Conservation (phyloP, 2,113 vertebrate genomes). For the Genyomyrus donnyi region DNA sequence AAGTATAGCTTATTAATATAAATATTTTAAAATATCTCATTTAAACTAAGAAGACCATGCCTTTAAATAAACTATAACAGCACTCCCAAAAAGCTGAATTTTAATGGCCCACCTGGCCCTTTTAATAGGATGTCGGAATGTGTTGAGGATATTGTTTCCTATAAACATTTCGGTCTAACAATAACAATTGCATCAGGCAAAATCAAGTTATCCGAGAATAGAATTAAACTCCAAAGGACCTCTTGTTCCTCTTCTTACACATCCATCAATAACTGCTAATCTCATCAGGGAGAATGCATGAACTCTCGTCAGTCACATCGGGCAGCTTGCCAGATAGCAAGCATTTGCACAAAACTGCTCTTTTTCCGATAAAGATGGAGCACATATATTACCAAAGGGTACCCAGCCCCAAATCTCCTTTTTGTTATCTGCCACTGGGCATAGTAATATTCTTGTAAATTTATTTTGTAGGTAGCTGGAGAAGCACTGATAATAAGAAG, state of each 20-base stretch:
- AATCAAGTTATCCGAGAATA: slow-evolving; percentile 87
- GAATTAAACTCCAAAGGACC: slow-evolving; percentile 84
- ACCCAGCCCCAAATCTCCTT: slow-evolving; percentile 66
- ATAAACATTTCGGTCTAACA: slow-evolving; percentile 78
- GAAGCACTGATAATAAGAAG: slow-evolving; percentile 79
- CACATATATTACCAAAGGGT: slow-evolving; percentile 46
- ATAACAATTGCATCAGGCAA: slow-evolving; percentile 78
- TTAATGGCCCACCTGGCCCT: slow-evolving; percentile 71
- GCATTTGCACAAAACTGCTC: slow-evolving; percentile 57
- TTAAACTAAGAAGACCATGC: slow-evolving; percentile 6
- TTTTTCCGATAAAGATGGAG: slow-evolving; percentile 43
- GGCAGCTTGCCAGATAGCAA: slow-evolving; percentile 66
- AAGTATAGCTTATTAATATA: not conserved
- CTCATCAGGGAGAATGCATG: slow-evolving; percentile 77
- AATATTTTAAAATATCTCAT: not conserved
- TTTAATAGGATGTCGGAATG: slow-evolving; percentile 68
- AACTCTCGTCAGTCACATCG: slow-evolving; percentile 63
- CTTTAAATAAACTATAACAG: slow-evolving; percentile 1
- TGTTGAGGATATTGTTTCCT: slow-evolving; percentile 77
- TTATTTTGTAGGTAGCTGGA: slow-evolving; percentile 81
- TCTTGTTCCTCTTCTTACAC: slow-evolving; percentile 73
- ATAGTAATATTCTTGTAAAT: slow-evolving; percentile 85
- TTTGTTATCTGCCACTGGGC: slow-evolving; percentile 74
- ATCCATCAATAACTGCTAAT: slow-evolving; percentile 88
- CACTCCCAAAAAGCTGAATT: slow-evolving; percentile 56